Evolutionary conservation across 2,888 invertebrate genomes (phyloP), one percentile per base, ranked within the genome.

Genomic region (Melipona beecheii): DNA sequence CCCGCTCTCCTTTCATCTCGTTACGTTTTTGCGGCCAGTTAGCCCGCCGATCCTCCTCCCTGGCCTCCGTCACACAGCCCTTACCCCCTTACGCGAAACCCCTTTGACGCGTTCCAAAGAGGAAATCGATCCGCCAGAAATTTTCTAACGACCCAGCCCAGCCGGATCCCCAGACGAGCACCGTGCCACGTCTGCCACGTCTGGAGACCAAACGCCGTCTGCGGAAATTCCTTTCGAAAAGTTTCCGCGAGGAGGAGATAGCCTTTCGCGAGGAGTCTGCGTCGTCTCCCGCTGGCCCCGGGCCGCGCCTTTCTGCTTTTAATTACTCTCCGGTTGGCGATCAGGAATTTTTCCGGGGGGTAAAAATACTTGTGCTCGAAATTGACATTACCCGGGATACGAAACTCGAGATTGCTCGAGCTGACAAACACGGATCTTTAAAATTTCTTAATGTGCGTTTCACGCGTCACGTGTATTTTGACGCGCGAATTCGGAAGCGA

Each of bases 1-100:
- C 90, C 87, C 88, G 89, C 90, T 91, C 92, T 91, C 90, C 93
- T 93, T 94, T 93, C 93, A 92, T 94, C 92, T 93, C 89, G 92
- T 92, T 92, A 92, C 91, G 91, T 92, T 91, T 92, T 92, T 91
- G 90, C 91, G 91, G 90, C 86, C 80, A 75, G 73, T 86, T 89
- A 79, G 72, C 80, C 79, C 58, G 24, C 58, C 54, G 27, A 36
- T 60, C 76, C 58, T 27, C 77, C 49, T 31, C n/a, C 66, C 43
- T 36, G 56, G 60, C 62, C 27, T 17, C 64, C 21, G 50, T 78
- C 19, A 2, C 49, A 36, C 50, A 21, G 19, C 56, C 36, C 21
- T n/a, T 31, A 19, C 27, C 58, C 15, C 56, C 21, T 27, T 2
- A 31, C 62, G 21, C 56, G n/a, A 56, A 36, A 71, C 58, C 78